These are phyloP conservation scores for Hoplodrina blanda DNA, from an alignment of 2,888 invertebrate species.

Conservation along the genomic window DNA sequence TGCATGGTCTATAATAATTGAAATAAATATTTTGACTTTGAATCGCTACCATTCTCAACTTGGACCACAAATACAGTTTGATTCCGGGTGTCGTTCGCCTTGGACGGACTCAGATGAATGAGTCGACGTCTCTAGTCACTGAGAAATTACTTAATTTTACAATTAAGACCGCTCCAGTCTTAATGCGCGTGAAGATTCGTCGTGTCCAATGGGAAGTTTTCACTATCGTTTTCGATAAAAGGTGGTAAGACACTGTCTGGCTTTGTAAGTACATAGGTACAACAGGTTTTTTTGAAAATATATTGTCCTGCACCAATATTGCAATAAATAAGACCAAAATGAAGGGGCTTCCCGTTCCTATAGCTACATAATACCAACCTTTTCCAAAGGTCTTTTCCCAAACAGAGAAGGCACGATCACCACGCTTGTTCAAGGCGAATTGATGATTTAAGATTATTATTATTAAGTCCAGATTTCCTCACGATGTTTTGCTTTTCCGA, in stretches of 20 bases:
- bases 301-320: neutral
- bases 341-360: neutral
- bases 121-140: constrained; percentile 59
- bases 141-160: constrained; percentile 70
- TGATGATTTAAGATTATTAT: no score
- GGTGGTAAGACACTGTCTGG: neutral
- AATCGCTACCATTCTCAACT: constrained; percentile 29
- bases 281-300: neutral
- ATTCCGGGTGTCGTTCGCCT: constrained; percentile 68
- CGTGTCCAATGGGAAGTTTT: constrained; percentile 54
- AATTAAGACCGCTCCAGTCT: constrained; percentile 63
- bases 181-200: constrained; percentile 58
- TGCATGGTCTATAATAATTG: no score
- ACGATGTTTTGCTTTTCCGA: no score
- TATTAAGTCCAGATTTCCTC: no score
- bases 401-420: no score
- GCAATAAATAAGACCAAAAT: neutral
- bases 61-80: constrained; percentile 39
- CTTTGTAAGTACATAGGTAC: no score
- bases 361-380: no score
- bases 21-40: no score
- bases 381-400: no score
- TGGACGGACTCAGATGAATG: constrained; percentile 67
- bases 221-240: constrained; percentile 46
- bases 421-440: no score